Evolutionary conservation across 2,113 vertebrate species (phyloP), one percentile per base, ranked within the genome.

Genomic region (Psilopogon haemacephalus): DNA sequence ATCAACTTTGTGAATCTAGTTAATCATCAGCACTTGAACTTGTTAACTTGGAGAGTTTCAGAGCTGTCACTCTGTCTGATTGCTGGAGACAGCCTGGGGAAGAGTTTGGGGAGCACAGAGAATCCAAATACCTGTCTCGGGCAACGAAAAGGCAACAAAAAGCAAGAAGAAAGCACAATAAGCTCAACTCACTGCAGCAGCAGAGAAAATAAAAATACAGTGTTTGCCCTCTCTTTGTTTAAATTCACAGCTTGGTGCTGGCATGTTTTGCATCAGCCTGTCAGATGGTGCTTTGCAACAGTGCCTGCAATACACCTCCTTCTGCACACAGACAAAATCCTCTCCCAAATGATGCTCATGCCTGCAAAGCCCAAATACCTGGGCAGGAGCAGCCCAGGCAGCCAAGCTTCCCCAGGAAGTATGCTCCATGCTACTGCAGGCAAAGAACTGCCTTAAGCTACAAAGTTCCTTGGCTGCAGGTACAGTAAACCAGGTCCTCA

Each of bases 1-100:
- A 97, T 97, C 97, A 97, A 95, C 97, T 97, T 97, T 94, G 95
- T 95, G 97, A 98, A 96, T 97, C 96, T 96, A 95, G 95, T 97
- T 97, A 97, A 97, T 98, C 97, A 96, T 95, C 91, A 93, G 95
- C 84, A 84, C 93, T 95, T 84, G 95, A 96, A 97, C 97, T 97
- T 97, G 96, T 96, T 97, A 97, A 96, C 96, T 84, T 77, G 67
- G 88, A 95, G 96, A 90, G 84, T 72, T 84, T 84, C 33, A 54
- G 76, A 95, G 74, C 89, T 94, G 97, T 96, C 97, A 97, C 87
- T 96, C 94, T 42, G 74, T 83, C 94, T 97, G 97, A 97, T 97
- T 97, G 84, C 93, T 90, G 73, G 81, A 91, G 94, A 94, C 95
- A 95, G 94, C 88, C 81, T 2, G 1, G 37, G 65, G 70, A 89